Evolutionary conservation across 2,888 invertebrate species (phyloP).

Genomic region (Alloplasta piceator): DNA sequence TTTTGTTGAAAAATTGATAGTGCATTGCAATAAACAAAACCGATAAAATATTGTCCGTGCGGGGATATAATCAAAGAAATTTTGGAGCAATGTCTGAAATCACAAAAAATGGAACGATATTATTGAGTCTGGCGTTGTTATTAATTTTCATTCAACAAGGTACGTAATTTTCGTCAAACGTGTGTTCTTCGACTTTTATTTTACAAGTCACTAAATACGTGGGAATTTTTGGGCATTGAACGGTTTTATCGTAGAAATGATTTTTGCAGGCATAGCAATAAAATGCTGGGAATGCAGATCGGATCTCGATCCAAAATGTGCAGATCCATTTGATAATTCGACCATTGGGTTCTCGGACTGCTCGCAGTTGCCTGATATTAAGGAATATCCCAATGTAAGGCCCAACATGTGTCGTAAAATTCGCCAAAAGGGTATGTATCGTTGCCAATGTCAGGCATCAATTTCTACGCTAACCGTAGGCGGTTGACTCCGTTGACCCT

Average conservation of each 20-base stretch:
- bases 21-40: neutral
- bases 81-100: slow-evolving; percentile 34
- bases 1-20: neutral
- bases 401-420: slow-evolving; percentile 96
- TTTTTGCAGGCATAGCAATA: slow-evolving; percentile 86
- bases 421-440: slow-evolving; percentile 90
- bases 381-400: slow-evolving; percentile 87
- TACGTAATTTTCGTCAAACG: slow-evolving; percentile 49
- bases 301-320: slow-evolving; percentile 94
- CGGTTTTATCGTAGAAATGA: neutral
- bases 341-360: slow-evolving; percentile 94
- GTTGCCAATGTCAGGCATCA: no score
- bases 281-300: slow-evolving; percentile 97
- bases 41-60: no score
- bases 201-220: neutral
- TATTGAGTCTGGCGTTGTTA: slow-evolving; percentile 59
- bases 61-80: neutral
- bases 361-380: slow-evolving; percentile 85
- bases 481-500: no score
- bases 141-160: slow-evolving; percentile 68
- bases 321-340: slow-evolving; percentile 95
- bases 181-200: slow-evolving; percentile 31
- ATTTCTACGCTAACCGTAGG: no score
- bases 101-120: slow-evolving; percentile 31
- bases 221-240: slow-evolving; percentile 15